Percentiles rank a stretch among this genome's conserved stretches.
Evolutionary conservation across 2,797 vertebrate species (phyloP).

Genomic region (Tenualosa thibaudeaui): DNA sequence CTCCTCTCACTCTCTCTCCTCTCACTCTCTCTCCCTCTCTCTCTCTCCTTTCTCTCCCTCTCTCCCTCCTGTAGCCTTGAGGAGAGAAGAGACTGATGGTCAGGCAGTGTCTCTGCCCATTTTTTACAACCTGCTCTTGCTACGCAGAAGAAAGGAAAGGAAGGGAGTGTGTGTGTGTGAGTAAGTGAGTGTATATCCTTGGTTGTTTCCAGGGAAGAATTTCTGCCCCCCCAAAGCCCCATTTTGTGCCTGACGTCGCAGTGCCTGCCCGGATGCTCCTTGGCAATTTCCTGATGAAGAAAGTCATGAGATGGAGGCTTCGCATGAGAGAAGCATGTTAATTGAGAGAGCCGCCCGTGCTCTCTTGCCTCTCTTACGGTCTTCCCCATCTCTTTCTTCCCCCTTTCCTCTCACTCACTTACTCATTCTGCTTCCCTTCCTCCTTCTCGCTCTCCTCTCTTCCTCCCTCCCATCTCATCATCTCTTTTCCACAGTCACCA

Average conservation of each 20-base stretch:
- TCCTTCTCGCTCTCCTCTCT: neutral
- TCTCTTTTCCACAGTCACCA: neutral
- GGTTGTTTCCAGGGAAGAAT: neutral
- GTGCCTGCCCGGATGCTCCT: neutral
- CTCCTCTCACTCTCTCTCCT: neutral
- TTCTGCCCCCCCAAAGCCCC: neutral
- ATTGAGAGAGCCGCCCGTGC: neutral
- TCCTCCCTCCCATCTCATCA: neutral
- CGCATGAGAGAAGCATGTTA: conserved; percentile 32
- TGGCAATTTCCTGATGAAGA: conserved; percentile 11
- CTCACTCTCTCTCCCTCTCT: neutral
- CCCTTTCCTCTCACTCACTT: neutral
- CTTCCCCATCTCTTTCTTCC: neutral
- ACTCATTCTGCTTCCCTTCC: neutral
- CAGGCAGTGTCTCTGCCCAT: neutral
- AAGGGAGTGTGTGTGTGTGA: neutral
- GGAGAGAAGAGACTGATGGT: conserved; percentile 7
- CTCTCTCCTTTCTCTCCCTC: neutral
- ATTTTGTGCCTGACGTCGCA: neutral
- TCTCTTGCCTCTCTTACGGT: neutral
- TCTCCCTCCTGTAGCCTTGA: neutral
- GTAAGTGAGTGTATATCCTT: neutral
- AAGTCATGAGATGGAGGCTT: conserved; percentile 18
- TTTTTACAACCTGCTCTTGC: neutral
- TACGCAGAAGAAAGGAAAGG: neutral